Evolutionary conservation across 2,888 invertebrate genomes (phyloP).

Genomic region (Clivina fossor): DNA sequence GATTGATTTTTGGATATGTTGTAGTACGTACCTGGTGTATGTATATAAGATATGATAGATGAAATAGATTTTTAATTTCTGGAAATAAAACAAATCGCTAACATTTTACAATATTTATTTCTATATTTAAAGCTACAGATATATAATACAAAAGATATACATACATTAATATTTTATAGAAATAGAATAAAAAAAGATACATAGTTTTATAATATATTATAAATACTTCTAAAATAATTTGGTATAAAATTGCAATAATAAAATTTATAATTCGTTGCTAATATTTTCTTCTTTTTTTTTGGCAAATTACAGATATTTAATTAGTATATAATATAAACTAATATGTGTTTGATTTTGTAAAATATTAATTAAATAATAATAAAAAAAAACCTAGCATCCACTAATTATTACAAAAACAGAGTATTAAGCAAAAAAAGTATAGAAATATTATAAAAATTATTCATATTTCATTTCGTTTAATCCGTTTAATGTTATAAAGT

Average conservation of each 20-base stretch:
- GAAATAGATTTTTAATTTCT: too few relatives aligned
- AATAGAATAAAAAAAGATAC: conserved; percentile 11
- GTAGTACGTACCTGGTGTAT: too few relatives aligned
- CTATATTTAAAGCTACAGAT: conserved; percentile 33
- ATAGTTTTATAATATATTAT: conserved; percentile 11
- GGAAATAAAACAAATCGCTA: conserved; percentile 9
- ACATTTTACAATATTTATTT: conserved; percentile 32
- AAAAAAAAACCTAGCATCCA: conserved; percentile 9
- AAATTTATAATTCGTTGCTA: conserved; percentile 22
- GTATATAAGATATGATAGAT: too few relatives aligned
- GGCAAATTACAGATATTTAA: conserved; percentile 20
- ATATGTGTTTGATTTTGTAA: conserved; percentile 10
- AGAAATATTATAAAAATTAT: background rate
- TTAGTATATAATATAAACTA: conserved; percentile 5
- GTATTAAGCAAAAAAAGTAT: background rate
- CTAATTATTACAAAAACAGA: conserved; percentile 12
- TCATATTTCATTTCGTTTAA: background rate
- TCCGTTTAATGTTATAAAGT: conserved; percentile 13
- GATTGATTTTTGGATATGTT: too few relatives aligned
- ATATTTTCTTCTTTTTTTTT: conserved; percentile 13
- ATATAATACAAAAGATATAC: conserved; percentile 35
- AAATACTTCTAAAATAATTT: conserved; percentile 11
- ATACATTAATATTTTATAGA: conserved; percentile 28
- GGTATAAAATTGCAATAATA: conserved; percentile 11
- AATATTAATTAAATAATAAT: conserved; percentile 6